A percentile compares a stretch with the other conserved stretches of the same genome.
These are phyloP conservation scores for Pteruthius melanotis DNA, from an alignment of 2,113 vertebrate species.

Conservation along the genomic window DNA sequence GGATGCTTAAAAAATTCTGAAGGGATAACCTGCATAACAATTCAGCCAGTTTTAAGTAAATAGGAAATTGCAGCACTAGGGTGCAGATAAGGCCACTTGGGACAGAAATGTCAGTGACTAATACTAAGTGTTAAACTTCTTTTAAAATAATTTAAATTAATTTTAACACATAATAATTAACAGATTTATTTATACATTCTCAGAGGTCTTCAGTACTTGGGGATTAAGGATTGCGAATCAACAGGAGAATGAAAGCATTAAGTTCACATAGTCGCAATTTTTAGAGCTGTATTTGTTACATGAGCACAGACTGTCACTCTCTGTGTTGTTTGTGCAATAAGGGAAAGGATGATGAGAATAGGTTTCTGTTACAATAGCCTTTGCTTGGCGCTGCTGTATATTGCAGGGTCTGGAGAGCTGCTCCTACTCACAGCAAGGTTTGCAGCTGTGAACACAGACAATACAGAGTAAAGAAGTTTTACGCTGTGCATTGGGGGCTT, in stretches of 20 bases:
- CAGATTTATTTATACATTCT: constrained; percentile 5
- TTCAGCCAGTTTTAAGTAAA: constrained; percentile 13
- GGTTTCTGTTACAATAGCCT: background rate
- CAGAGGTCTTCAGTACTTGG: background rate
- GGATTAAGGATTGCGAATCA: background rate
- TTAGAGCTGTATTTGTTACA: background rate
- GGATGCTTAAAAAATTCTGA: background rate
- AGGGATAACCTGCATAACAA: background rate
- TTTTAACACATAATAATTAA: constrained; percentile 43
- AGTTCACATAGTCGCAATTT: background rate
- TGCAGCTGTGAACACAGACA: constrained; percentile 29
- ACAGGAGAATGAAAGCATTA: background rate
- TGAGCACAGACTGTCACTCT: background rate
- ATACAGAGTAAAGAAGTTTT: constrained; percentile 13
- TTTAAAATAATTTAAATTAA: constrained; percentile 8
- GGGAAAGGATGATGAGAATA: background rate
- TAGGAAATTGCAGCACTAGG: background rate
- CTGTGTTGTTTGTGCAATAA: background rate
- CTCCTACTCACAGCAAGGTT: background rate
- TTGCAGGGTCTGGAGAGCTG: background rate
- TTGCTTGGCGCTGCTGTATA: background rate
- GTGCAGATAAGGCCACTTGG: constrained; percentile 12
- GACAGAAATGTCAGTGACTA: constrained; percentile 26
- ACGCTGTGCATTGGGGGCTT: background rate
- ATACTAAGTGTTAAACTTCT: background rate